These are phyloP conservation scores for Platysternon megacephalum DNA, from an alignment of 2,113 vertebrate species.

Conservation along the genomic window DNA sequence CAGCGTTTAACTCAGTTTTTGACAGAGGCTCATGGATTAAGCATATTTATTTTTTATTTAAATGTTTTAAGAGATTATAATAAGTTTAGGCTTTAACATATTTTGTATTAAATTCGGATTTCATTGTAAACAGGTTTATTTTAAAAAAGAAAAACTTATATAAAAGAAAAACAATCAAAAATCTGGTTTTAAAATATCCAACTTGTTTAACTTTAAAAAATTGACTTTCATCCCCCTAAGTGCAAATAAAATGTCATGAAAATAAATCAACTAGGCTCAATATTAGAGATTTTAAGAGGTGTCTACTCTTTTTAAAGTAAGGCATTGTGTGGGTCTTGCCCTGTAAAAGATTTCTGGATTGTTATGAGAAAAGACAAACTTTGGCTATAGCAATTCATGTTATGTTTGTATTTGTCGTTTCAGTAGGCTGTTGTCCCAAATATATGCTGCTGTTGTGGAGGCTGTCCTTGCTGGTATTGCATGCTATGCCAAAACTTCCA, in stretches of 20 bases:
- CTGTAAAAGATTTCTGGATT: background rate
- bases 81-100: too few species aligned
- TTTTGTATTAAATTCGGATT: too few species aligned
- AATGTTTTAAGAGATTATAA: too few species aligned
- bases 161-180: too few species aligned
- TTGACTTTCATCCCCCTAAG: background rate
- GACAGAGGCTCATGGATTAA: background rate
- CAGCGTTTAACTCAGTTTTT: background rate
- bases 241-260: background rate
- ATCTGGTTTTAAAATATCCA: too few species aligned
- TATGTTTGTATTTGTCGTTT: conserved; percentile 74
- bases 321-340: background rate
- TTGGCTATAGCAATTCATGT: conserved; percentile 40
- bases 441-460: conserved; percentile 91
- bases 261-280: background rate
- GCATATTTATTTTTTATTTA: background rate
- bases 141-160: too few species aligned
- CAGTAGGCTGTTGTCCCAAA: conserved; percentile 89
- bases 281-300: background rate
- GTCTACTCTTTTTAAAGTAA: background rate
- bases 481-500: conserved; percentile 88
- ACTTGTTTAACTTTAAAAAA: background rate
- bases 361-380: background rate
- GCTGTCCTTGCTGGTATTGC: conserved; percentile 93
- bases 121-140: too few species aligned